Conservation (phyloP, 2,113 vertebrate genomes). For the Nicator chloris region DNA sequence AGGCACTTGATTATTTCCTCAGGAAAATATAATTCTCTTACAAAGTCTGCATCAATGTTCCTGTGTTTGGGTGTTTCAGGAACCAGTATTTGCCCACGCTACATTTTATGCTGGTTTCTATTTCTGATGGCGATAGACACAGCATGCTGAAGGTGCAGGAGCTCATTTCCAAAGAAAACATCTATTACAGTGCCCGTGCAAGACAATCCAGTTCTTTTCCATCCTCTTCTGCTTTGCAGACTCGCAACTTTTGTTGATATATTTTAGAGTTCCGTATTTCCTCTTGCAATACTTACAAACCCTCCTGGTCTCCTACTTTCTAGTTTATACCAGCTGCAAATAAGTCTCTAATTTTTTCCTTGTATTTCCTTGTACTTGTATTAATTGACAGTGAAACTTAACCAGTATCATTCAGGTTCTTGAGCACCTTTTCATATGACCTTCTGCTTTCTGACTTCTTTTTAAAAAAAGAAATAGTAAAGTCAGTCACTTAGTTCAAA, state of each 20-base stretch:
- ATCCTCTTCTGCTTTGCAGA: neutral
- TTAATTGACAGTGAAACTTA: neutral
- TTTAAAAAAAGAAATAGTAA: neutral
- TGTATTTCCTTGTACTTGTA: neutral
- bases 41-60: neutral
- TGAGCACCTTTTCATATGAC: neutral
- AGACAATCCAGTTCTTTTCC: neutral
- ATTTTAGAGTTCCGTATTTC: neutral
- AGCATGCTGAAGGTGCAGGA: neutral
- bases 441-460: neutral
- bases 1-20: neutral
- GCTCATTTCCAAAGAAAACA: neutral
- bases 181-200: neutral
- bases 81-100: neutral
- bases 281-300: neutral
- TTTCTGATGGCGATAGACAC: neutral
- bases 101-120: neutral
- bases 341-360: neutral
- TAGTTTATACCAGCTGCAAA: neutral
- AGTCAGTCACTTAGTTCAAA: neutral
- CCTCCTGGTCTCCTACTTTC: neutral
- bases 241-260: neutral
- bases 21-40: neutral
- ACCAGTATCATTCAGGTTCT: neutral
- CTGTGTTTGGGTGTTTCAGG: neutral